Percentiles rank a stretch among this genome's conserved stretches.
Evolutionary conservation across 2,888 invertebrate species (phyloP).

Genomic region (Strigamia maritima): DNA sequence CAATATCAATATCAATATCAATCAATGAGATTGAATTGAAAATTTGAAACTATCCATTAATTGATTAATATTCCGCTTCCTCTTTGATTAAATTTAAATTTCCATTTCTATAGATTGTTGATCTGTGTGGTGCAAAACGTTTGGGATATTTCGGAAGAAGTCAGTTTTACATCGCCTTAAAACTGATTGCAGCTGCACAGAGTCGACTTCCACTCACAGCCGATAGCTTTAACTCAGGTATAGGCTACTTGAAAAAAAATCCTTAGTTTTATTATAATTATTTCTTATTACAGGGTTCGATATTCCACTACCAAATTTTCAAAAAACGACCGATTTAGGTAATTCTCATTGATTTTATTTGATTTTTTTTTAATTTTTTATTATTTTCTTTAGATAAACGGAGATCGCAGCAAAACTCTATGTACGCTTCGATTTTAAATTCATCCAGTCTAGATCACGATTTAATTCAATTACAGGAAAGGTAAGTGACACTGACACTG

Average conservation of each 20-base stretch:
- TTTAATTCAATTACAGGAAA: slow-evolving; percentile 38
- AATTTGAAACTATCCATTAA: neutral
- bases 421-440: neutral
- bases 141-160: slow-evolving; percentile 54
- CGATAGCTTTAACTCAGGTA: slow-evolving; percentile 51
- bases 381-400: neutral
- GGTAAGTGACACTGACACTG: neutral
- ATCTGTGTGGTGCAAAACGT: slow-evolving; percentile 53
- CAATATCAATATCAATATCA: no score
- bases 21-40: neutral
- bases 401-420: neutral
- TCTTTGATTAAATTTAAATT: slow-evolving; percentile 6
- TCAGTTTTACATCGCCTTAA: slow-evolving; percentile 55
- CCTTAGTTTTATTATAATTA: no score
- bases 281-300: slow-evolving; percentile 43
- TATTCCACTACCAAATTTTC: slow-evolving; percentile 42
- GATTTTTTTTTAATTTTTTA: neutral
- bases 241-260: slow-evolving; percentile 11
- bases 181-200: slow-evolving; percentile 53
- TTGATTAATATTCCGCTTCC: slow-evolving; percentile 2
- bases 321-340: slow-evolving; percentile 36
- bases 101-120: slow-evolving; percentile 49
- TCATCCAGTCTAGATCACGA: slow-evolving; percentile 2
- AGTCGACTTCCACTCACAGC: slow-evolving; percentile 50
- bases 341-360: neutral